Base-by-base conservation (phyloP, 2,888 invertebrate genomes). In the Psylliodes chrysocephalus region DNA sequence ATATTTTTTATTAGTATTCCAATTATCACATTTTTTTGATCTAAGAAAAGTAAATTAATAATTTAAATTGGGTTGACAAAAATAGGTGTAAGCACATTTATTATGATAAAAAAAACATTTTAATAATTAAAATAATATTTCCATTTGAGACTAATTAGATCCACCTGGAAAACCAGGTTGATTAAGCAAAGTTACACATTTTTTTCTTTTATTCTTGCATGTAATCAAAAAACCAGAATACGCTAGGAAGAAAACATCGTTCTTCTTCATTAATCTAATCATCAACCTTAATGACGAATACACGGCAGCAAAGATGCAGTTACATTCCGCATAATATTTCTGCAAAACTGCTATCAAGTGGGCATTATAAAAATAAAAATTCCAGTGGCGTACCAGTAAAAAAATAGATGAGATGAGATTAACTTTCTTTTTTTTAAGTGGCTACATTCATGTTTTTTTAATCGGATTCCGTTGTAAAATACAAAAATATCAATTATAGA, bases 251-350 rank as follows among this genome's bases (percentile, higher is more conserved):
- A 18, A n/a, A n/a, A 12, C 38, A 14, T 38, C 22, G 12, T 38
- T 38, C 38, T 38, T 4, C 42, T 18, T 42, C 17, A 18, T 42
- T 42, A 42, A 42, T 42, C 42, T 42, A 42, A 42, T 18, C 42
- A 18, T 18, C 18, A 18, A 18, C 17, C 18, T 42, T 15, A 42
- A 42, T 42, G 18, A 42, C 12, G 12, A 33, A 33, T 33, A n/a
- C 33, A 33, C 8, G 18, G 42, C 18, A 42, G 18, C n/a, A 4
- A 3, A 4, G 33, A 33, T 33, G 22, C 38, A 38, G 10, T 18
- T 15, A 18, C 42, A 42, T 42, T 42, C 42, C 42, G 15, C 18
- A 18, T 18, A 7, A 17, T 18, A 17, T 17, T 42, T 18, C 18
- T 42, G 42, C 10, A 42, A 42, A 42, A 42, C 17, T 42, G 17